A percentile compares a stretch with the other conserved stretches of the same genome.
These are phyloP conservation scores for Luperina testacea DNA, from an alignment of 2,888 invertebrate species.

Conservation along the genomic window DNA sequence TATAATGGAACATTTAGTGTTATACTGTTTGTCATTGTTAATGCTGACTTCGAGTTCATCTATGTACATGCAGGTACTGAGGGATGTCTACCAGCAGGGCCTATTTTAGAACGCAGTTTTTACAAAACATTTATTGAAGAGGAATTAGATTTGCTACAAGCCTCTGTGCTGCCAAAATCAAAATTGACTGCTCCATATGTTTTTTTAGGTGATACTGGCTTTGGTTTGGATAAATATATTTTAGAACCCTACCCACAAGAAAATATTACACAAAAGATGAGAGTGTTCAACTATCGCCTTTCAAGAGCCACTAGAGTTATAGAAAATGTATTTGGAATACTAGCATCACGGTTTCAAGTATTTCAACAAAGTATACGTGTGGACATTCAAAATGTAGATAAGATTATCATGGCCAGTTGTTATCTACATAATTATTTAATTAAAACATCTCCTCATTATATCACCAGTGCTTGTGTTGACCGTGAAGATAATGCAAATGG, in stretches of 20 bases:
- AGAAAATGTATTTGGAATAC: conserved; percentile 14
- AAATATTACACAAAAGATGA: not conserved
- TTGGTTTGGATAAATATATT: conserved; percentile 17
- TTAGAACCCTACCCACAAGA: conserved; percentile 20
- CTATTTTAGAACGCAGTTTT: not conserved
- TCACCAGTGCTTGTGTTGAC: conserved; percentile 14
- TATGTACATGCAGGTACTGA: not conserved
- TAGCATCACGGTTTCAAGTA: conserved; percentile 18
- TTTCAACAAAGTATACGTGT: conserved; percentile 12
- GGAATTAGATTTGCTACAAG: conserved; percentile 8
- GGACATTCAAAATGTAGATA: conserved; percentile 18
- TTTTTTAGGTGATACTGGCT: conserved; percentile 21
- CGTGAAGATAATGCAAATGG: conserved; percentile 7
- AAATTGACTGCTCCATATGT: conserved; percentile 10
- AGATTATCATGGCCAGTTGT: conserved; percentile 16
- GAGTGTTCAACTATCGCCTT: conserved; percentile 17
- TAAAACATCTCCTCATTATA: conserved; percentile 9
- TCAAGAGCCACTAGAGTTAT: conserved; percentile 8
- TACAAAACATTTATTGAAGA: conserved; percentile 11
- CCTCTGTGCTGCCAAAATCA: not conserved
- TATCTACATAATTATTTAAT: conserved; percentile 18
- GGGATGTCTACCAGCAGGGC: not conserved
- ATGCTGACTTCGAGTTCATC: conserved; percentile 8
- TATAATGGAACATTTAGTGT: conserved; percentile 19
- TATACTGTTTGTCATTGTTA: conserved; percentile 15